phyloP scores from a whole-genome alignment of 2,113 vertebrate genomes.

The Apus apus region DNA sequence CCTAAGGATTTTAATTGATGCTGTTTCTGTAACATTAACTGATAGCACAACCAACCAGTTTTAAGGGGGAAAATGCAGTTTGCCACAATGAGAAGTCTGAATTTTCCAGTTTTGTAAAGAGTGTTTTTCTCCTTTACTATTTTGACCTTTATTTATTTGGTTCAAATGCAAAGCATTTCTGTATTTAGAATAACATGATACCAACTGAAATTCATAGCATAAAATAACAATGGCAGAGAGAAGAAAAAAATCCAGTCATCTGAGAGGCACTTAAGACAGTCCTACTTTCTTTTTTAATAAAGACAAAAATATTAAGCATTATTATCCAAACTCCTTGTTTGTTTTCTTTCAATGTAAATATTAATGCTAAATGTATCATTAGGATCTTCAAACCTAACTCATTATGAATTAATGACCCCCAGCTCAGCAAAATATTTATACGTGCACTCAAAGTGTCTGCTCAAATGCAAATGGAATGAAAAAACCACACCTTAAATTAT shows the following conservation, averaged over 20 bases:
- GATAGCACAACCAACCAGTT: background rate
- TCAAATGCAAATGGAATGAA: background rate
- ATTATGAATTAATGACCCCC: background rate
- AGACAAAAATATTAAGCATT: background rate
- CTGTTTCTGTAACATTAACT: background rate
- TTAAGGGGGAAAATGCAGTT: background rate
- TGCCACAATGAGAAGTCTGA: background rate
- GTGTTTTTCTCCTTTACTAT: background rate
- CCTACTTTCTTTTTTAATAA: background rate
- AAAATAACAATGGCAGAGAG: background rate
- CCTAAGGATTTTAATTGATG: background rate
- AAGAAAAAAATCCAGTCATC: background rate
- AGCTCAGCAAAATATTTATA: background rate
- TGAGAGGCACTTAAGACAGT: background rate
- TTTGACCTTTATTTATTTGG: background rate
- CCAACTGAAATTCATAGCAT: background rate
- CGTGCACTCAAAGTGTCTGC: background rate
- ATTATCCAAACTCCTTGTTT: background rate
- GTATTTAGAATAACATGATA: background rate
- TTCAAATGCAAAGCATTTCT: background rate
- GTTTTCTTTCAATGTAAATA: background rate
- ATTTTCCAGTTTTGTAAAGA: background rate
- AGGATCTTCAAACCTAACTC: background rate
- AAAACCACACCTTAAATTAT: background rate
- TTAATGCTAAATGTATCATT: background rate